Percentiles rank a stretch among this genome's conserved stretches.
phyloP scores from a whole-genome alignment of 2,888 invertebrate genomes.

The Calephelis perditalis region DNA sequence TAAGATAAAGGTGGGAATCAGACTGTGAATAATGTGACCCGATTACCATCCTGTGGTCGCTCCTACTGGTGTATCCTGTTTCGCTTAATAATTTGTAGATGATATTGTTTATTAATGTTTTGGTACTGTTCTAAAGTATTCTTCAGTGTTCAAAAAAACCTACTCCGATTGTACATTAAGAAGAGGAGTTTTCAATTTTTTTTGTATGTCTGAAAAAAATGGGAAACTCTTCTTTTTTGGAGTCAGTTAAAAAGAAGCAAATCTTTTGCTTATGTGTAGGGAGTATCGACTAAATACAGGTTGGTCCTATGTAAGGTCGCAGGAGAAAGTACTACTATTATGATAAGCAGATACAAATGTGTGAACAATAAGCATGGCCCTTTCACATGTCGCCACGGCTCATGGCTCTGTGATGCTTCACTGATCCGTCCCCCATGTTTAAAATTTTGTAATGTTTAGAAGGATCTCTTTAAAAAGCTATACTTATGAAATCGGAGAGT shows the following conservation, averaged over 20 bases:
- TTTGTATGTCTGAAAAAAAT: too few species aligned
- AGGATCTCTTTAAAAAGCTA: not conserved
- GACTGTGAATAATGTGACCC: conserved; percentile 10
- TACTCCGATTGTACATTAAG: too few species aligned
- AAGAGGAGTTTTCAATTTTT: too few species aligned
- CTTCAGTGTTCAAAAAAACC: too few species aligned
- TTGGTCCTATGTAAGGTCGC: not conserved
- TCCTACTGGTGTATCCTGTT: too few species aligned
- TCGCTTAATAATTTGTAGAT: too few species aligned
- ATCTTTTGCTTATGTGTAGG: too few species aligned
- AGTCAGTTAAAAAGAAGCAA: too few species aligned
- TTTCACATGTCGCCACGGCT: conserved; percentile 4
- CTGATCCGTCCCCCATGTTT: not conserved
- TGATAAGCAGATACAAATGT: conserved; percentile 1
- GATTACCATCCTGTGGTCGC: not conserved
- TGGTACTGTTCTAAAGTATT: too few species aligned
- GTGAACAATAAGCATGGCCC: not conserved
- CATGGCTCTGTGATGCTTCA: not conserved
- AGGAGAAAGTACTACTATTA: not conserved
- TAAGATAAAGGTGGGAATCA: conserved; percentile 8
- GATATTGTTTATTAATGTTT: too few species aligned
- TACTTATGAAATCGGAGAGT: not conserved
- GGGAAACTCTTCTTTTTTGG: too few species aligned
- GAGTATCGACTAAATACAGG: too few species aligned
- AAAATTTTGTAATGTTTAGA: not conserved